Evolutionary conservation across 2,797 vertebrate species (phyloP).

Genomic region (Avahi laniger): DNA sequence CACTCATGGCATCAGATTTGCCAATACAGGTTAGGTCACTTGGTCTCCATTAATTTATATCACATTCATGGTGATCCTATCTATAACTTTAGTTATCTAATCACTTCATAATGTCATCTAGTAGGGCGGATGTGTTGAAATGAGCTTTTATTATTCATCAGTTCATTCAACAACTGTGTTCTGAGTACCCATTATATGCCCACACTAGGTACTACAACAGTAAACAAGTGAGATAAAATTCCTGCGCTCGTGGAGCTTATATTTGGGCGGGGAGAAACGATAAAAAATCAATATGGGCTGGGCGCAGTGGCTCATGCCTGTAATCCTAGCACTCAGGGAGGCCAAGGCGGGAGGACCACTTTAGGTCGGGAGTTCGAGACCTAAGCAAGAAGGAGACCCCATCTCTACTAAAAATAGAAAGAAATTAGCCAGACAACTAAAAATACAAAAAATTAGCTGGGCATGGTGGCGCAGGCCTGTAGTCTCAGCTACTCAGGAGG

Average conservation of each 20-base stretch:
- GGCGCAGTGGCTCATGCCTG: no score
- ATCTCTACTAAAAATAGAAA: no score
- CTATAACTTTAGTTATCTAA: not conserved
- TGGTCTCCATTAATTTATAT: not conserved
- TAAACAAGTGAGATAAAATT: not conserved
- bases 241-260: not conserved
- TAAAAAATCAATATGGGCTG: not conserved
- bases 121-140: not conserved
- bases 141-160: not conserved
- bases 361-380: no score
- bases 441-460: no score
- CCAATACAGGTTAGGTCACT: not conserved
- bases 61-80: not conserved
- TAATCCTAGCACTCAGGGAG: no score
- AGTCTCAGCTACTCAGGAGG: no score
- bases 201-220: not conserved
- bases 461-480: no score
- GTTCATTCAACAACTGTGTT: not conserved
- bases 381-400: no score
- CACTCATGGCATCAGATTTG: not conserved
- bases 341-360: no score
- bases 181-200: not conserved
- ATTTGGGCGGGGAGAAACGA: not conserved
- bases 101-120: not conserved
- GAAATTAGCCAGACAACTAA: no score